Conservation (phyloP, 2,113 vertebrate species). For the Nanorana parkeri region DNA sequence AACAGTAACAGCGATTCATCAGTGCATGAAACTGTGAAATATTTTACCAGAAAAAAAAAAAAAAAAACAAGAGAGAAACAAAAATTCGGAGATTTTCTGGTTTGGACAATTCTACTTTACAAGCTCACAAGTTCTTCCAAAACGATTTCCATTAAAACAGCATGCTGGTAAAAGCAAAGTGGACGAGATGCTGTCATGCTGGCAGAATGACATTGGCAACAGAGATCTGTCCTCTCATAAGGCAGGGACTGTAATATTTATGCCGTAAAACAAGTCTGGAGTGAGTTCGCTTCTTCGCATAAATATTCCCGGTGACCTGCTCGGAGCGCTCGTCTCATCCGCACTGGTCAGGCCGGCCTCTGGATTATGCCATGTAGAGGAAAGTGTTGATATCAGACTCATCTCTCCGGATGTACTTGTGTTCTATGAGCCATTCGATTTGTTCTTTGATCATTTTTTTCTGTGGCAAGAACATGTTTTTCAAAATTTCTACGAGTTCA, state of each 20-base stretch:
- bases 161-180: conserved; percentile 92
- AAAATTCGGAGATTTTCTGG: conserved; percentile 64
- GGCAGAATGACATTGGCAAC: conserved; percentile 86
- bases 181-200: conserved; percentile 87
- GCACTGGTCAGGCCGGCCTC: conserved; percentile 61
- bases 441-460: conserved; percentile 99
- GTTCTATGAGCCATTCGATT: conserved; percentile 99
- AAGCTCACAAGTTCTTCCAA: conserved; percentile 84
- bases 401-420: conserved; percentile 98
- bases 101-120: conserved; percentile 69
- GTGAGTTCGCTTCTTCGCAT: conserved; percentile 70
- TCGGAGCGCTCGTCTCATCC: conserved; percentile 66
- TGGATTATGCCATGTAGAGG: conserved; percentile 92
- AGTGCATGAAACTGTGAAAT: conserved; percentile 75
- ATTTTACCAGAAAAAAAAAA: conserved; percentile 64
- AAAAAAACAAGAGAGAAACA: too few species aligned
- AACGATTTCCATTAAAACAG: conserved; percentile 85
- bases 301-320: conserved; percentile 71
- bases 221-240: conserved; percentile 73
- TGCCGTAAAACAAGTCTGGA: conserved; percentile 74
- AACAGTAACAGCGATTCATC: conserved; percentile 74
- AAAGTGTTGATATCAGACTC: conserved; percentile 98
- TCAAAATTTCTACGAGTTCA: conserved; percentile 99
- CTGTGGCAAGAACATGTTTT: conserved; percentile 99
- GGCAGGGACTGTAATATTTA: conserved; percentile 80